phyloP scores from a whole-genome alignment of 2,888 invertebrate species.

The Portevinia maculata region DNA sequence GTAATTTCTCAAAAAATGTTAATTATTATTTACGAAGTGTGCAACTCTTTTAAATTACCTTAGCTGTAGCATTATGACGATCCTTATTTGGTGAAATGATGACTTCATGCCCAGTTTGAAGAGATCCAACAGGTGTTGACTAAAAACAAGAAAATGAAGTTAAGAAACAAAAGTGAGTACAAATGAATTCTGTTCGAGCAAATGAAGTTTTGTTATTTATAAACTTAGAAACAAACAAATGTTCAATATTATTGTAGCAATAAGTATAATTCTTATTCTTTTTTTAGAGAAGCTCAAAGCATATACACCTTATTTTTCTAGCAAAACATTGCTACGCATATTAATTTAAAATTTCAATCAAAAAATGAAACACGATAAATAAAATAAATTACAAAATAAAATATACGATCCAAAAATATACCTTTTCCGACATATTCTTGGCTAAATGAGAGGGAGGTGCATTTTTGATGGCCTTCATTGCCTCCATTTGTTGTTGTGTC shows the following conservation, averaged over 20 bases:
- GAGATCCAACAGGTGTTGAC: conserved; percentile 96
- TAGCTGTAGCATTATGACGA: conserved; percentile 90
- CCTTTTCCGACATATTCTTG: conserved; percentile 94
- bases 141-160: conserved; percentile 83
- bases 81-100: conserved; percentile 95
- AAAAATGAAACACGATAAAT: conserved; percentile 36
- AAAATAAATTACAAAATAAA: conserved; percentile 21
- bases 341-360: not conserved
- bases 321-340: conserved; percentile 17
- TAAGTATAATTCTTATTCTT: not conserved
- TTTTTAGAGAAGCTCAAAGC: conserved; percentile 21
- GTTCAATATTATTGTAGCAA: conserved; percentile 4
- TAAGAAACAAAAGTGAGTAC: conserved; percentile 68
- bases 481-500: conserved; percentile 85
- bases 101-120: conserved; percentile 95
- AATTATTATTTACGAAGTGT: conserved; percentile 28
- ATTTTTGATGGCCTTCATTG: conserved; percentile 91
- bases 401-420: conserved; percentile 82
- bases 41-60: conserved; percentile 84
- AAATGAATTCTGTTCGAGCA: conserved; percentile 58
- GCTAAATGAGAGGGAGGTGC: conserved; percentile 93
- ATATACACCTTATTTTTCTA: conserved; percentile 20
- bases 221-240: conserved; percentile 24
- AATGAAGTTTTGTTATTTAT: conserved; percentile 69
- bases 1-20: conserved; percentile 1